These are phyloP conservation scores for Notechis scutatus DNA, from an alignment of 2,113 vertebrate genomes.

Conservation along the genomic window DNA sequence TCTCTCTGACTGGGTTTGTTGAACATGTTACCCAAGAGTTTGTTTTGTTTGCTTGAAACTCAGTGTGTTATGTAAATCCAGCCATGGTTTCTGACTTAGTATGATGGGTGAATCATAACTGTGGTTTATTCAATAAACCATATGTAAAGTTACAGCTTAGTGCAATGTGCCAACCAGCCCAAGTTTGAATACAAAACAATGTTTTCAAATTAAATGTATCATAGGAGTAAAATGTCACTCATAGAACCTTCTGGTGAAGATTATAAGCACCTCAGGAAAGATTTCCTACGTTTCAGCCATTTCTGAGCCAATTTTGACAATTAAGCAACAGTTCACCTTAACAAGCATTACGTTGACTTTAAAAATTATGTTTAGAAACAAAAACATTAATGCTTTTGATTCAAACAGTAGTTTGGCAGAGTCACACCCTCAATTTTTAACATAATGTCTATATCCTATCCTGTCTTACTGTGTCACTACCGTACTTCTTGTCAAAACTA, in stretches of 20 bases:
- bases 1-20: background rate
- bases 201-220: background rate
- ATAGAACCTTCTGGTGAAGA: background rate
- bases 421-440: too few species aligned
- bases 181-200: background rate
- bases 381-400: background rate
- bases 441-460: background rate
- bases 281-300: background rate
- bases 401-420: background rate
- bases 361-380: background rate
- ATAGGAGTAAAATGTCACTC: background rate
- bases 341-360: background rate
- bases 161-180: background rate
- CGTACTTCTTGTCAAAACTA: background rate
- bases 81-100: background rate
- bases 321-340: background rate
- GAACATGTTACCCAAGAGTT: background rate
- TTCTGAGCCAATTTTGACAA: background rate
- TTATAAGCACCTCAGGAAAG: background rate
- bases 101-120: background rate
- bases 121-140: background rate
- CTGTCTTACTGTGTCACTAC: background rate
- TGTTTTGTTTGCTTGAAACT: background rate
- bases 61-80: background rate
- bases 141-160: background rate